Conservation (phyloP, 2,888 invertebrate species). For the Malthinus flaveolus region DNA sequence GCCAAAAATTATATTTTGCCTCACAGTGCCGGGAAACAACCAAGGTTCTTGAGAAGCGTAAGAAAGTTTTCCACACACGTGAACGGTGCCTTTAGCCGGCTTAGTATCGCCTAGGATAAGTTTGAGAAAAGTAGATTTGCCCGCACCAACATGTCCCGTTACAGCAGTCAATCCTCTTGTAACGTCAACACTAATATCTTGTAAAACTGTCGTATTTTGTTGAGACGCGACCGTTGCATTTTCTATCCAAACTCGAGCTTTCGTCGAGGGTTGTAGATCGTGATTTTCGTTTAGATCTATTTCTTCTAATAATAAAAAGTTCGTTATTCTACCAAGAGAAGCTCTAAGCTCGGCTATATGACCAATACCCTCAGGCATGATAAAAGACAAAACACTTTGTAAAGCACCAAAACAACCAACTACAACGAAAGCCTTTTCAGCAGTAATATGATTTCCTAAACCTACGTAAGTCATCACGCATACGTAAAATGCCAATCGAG, state of each 20-base stretch:
- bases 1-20: constrained; percentile 78
- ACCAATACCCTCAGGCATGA: constrained; percentile 84
- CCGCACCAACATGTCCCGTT: constrained; percentile 64
- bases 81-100: constrained; percentile 63
- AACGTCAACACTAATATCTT: constrained; percentile 50
- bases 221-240: constrained; percentile 65
- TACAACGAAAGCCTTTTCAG: constrained; percentile 85
- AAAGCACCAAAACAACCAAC: constrained; percentile 89
- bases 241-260: constrained; percentile 46
- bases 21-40: constrained; percentile 60
- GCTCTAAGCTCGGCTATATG: constrained; percentile 79
- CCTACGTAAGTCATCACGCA: constrained; percentile 64
- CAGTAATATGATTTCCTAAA: constrained; percentile 70
- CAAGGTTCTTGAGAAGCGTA: constrained; percentile 66
- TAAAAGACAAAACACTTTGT: constrained; percentile 82
- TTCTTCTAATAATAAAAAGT: constrained; percentile 54
- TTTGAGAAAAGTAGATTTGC: constrained; percentile 60
- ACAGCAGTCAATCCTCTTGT: constrained; percentile 55
- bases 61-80: constrained; percentile 63
- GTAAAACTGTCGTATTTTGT: constrained; percentile 40
- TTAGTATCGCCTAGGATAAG: constrained; percentile 70
- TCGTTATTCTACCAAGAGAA: constrained; percentile 70
- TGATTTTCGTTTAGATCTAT: constrained; percentile 34
- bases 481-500: constrained; percentile 47
- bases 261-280: not conserved